Conservation (phyloP, 2,888 invertebrate species). For the Thera obeliscata region DNA sequence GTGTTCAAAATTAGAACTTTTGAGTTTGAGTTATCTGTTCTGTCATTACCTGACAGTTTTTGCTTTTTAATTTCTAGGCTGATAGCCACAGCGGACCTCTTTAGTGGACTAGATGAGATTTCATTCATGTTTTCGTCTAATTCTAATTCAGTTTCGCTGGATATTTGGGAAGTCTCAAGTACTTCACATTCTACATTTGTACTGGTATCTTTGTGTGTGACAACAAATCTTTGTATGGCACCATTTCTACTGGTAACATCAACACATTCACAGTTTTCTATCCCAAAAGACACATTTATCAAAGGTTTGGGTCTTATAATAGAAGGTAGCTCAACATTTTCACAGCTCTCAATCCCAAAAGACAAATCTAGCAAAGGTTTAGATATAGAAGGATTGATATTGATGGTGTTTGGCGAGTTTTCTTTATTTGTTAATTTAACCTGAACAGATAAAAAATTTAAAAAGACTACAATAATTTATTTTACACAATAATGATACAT, state of each 20-base stretch:
- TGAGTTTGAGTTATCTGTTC: conserved; percentile 61
- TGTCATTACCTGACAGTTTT: conserved; percentile 57
- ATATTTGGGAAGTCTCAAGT: conserved; percentile 54
- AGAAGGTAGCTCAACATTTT: conserved; percentile 49
- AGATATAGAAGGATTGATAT: conserved; percentile 26
- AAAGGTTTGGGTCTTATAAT: conserved; percentile 32
- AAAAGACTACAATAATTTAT: too few relatives aligned
- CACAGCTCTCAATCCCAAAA: conserved; percentile 61
- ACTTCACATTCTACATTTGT: conserved; percentile 64
- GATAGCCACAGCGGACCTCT: conserved; percentile 63
- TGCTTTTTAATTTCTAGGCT: conserved; percentile 76
- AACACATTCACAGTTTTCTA: conserved; percentile 58
- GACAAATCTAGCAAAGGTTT: conserved; percentile 54
- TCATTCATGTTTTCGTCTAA: conserved; percentile 57
- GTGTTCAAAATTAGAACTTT: conserved; percentile 81
- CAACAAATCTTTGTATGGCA: conserved; percentile 57
- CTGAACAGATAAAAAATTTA: conserved; percentile 41
- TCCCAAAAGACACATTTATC: conserved; percentile 60
- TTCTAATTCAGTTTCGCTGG: conserved; percentile 53
- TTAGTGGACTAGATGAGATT: conserved; percentile 47
- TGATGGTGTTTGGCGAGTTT: conserved; percentile 47
- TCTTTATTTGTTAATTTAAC: conserved; percentile 47
- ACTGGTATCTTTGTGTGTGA: conserved; percentile 52
- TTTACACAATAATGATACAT: too few relatives aligned
- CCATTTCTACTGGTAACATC: conserved; percentile 62